Evolutionary conservation across 2,113 vertebrate genomes (phyloP).

Genomic region (Candoia aspera): DNA sequence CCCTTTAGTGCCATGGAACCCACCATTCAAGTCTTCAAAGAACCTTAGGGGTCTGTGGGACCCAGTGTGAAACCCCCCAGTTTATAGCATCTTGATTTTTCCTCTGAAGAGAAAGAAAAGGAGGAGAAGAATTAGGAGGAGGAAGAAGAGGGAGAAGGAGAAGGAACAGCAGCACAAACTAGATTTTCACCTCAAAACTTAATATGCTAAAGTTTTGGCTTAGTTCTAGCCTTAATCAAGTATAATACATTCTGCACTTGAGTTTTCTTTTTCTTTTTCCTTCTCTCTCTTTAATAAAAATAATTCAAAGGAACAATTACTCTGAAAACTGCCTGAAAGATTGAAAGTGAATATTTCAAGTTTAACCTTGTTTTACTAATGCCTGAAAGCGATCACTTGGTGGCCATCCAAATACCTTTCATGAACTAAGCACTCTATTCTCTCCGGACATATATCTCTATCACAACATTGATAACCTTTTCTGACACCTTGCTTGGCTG

Average conservation of each 20-base stretch:
- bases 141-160: neutral
- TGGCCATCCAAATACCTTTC: neutral
- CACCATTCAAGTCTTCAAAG: neutral
- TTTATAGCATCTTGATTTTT: neutral
- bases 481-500: neutral
- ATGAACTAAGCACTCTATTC: neutral
- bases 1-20: neutral
- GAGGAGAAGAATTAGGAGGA: neutral
- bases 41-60: neutral
- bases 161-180: neutral
- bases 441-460: neutral
- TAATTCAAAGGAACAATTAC: neutral
- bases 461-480: neutral
- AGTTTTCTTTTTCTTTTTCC: neutral
- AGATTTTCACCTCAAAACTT: neutral
- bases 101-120: neutral
- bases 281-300: slow-evolving; percentile 8
- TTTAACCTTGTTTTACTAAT: neutral
- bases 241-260: neutral
- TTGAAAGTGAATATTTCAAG: neutral
- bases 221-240: neutral
- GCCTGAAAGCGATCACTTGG: slow-evolving; percentile 15
- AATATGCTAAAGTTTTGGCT: neutral
- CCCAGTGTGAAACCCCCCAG: neutral
- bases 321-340: neutral